Evolutionary conservation across 2,888 invertebrate genomes (phyloP).

Genomic region (Phaonia tiefii): DNA sequence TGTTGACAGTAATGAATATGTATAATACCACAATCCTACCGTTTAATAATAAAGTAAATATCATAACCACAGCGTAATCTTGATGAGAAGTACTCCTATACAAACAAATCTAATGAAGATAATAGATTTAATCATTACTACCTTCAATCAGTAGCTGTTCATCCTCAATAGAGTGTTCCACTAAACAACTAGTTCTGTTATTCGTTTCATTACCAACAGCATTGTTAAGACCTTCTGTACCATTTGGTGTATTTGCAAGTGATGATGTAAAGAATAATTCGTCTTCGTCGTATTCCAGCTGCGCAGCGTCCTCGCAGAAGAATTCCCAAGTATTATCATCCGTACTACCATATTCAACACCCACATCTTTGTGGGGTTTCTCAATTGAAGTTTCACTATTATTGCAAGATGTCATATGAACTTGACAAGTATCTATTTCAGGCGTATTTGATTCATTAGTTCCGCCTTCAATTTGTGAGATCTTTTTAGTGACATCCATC

Average conservation of each 20-base stretch:
- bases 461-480: not conserved
- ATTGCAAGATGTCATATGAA: not conserved
- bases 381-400: not conserved
- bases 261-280: slow-evolving; percentile 56
- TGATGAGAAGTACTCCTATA: too few species aligned
- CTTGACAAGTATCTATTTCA: not conserved
- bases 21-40: too few species aligned
- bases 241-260: slow-evolving; percentile 34
- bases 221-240: slow-evolving; percentile 18
- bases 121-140: slow-evolving; percentile 50
- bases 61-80: too few species aligned
- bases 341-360: slow-evolving; percentile 15
- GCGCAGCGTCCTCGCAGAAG: slow-evolving; percentile 68
- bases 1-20: too few species aligned
- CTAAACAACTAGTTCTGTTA: slow-evolving; percentile 26
- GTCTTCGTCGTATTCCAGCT: slow-evolving; percentile 76
- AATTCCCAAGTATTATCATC: slow-evolving; percentile 45
- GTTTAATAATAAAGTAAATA: too few species aligned
- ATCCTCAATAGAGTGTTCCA: slow-evolving; percentile 69
- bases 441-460: not conserved
- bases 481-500: not conserved
- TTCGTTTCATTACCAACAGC: not conserved
- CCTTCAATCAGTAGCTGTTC: slow-evolving; percentile 79
- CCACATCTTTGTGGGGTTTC: not conserved
- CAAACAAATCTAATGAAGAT: too few species aligned